Conservation (phyloP, 2,888 invertebrate species). For the Euclidia mi region DNA sequence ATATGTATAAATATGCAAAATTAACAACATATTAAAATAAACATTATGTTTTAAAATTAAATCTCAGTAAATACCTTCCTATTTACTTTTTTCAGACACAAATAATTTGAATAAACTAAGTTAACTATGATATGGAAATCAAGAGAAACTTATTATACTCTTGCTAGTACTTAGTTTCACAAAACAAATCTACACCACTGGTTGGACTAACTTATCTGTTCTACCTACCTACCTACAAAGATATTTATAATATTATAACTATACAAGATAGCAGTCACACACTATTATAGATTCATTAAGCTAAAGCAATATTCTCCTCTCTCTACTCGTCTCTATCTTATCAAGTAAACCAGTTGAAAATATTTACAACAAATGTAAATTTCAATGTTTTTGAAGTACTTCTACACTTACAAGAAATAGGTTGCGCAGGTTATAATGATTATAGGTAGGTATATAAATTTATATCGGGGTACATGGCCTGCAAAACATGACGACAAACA, state of each 20-base stretch:
- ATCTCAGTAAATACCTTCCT: too few relatives aligned
- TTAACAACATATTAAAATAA: not conserved
- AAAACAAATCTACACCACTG: too few relatives aligned
- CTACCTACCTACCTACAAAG: conserved; percentile 15
- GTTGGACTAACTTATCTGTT: not conserved
- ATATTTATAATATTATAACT: not conserved
- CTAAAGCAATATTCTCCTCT: not conserved
- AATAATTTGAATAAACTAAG: too few relatives aligned
- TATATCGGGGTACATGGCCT: not conserved
- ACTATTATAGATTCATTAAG: not conserved
- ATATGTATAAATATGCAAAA: not conserved
- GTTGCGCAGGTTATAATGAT: conserved; percentile 6
- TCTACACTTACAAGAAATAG: not conserved
- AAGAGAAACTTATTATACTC: too few relatives aligned
- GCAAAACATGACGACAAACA: not conserved
- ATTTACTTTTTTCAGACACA: too few relatives aligned
- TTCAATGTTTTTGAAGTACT: not conserved
- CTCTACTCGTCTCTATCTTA: too few relatives aligned
- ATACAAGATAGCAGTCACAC: not conserved
- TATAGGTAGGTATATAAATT: not conserved
- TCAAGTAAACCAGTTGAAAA: too few relatives aligned
- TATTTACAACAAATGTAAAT: too few relatives aligned
- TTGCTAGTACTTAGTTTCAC: too few relatives aligned
- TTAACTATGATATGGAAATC: too few relatives aligned
- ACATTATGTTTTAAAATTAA: not conserved